Evolutionary conservation across 2,888 invertebrate genomes (phyloP).

Genomic region (Rhyacophila evoluta): DNA sequence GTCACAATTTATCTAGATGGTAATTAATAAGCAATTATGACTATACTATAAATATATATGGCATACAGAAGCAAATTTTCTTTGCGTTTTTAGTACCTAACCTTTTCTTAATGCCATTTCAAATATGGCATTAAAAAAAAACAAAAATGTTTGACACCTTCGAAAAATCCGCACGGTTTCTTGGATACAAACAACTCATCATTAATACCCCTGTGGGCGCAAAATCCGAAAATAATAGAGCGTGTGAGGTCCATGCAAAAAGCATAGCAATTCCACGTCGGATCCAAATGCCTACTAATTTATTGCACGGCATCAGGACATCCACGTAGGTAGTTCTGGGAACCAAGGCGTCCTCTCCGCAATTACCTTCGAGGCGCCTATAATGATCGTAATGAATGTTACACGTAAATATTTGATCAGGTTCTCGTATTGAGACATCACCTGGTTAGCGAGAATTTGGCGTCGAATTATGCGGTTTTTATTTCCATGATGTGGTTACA

Average conservation of each 20-base stretch:
- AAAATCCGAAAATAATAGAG: neutral
- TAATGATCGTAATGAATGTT: neutral
- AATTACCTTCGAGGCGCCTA: neutral
- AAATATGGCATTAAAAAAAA: neutral
- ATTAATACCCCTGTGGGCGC: neutral
- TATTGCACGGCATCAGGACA: neutral
- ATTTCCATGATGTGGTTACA: neutral
- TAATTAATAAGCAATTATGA: too few relatives aligned
- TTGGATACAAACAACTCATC: neutral
- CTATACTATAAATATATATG: too few relatives aligned
- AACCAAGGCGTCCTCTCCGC: neutral
- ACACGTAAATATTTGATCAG: neutral
- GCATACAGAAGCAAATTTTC: too few relatives aligned
- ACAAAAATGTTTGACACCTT: neutral
- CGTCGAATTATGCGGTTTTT: neutral
- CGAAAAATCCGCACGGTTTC: constrained; percentile 1
- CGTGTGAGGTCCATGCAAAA: neutral
- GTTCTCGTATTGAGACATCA: neutral
- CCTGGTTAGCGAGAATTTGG: constrained; percentile 5
- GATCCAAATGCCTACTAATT: neutral
- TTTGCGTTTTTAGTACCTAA: too few relatives aligned
- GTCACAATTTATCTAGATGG: too few relatives aligned
- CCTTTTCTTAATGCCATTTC: neutral
- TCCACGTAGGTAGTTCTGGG: neutral
- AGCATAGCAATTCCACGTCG: neutral